Evolutionary conservation across 2,888 invertebrate genomes (phyloP).

Genomic region (Tridacna crocea): DNA sequence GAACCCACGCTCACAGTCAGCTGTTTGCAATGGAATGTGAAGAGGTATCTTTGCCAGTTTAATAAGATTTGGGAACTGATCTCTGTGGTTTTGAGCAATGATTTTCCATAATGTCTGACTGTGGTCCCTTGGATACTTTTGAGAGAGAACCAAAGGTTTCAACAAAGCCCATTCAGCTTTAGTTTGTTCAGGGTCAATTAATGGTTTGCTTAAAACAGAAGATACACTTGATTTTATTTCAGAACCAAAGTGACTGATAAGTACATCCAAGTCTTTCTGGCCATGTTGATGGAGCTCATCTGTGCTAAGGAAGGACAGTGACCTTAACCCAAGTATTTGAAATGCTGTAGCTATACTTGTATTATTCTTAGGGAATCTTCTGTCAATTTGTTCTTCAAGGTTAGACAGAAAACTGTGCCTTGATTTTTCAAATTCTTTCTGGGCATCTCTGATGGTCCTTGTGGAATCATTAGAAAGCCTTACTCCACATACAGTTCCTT

Average conservation of each 20-base stretch:
- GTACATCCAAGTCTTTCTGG: background rate
- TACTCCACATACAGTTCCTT: background rate
- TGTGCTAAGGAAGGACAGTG: too few species aligned
- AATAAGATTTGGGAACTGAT: conserved; percentile 10
- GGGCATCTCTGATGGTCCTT: background rate
- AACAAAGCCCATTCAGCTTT: conserved; percentile 8
- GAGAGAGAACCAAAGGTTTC: background rate
- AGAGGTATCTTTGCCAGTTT: background rate
- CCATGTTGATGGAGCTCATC: background rate
- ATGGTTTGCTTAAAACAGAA: background rate
- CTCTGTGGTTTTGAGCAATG: conserved; percentile 4
- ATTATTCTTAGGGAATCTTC: background rate
- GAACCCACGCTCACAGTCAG: conserved; percentile 17
- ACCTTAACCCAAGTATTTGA: background rate
- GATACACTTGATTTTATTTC: background rate
- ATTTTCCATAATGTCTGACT: conserved; percentile 1
- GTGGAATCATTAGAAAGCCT: background rate
- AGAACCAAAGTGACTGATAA: background rate
- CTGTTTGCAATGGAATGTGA: conserved; percentile 9
- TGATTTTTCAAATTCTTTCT: conserved; percentile 7
- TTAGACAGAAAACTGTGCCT: background rate
- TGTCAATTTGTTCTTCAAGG: background rate
- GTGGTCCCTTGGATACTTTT: conserved; percentile 16
- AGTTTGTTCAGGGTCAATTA: background rate
- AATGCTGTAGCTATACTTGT: background rate